Base-by-base conservation (phyloP, 1,140 invertebrate species). In the Caenorhabditis briggsae region DNA sequence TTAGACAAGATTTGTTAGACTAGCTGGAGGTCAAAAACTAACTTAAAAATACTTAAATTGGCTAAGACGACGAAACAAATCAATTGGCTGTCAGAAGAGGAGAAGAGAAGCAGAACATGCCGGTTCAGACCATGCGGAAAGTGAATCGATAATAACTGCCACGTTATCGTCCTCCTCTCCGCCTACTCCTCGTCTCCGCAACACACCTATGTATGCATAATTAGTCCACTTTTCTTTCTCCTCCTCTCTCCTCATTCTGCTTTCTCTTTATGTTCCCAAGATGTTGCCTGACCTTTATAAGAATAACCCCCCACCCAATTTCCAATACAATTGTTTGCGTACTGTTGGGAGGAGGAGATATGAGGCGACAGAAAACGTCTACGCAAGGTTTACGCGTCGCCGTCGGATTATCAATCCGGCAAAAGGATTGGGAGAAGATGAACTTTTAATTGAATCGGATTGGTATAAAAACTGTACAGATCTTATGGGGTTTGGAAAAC, bases 121-220 rank as follows among this genome's bases (percentile, higher is more conserved):
- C 65, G 12, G 33, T 14, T 16, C 41, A 74, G 12, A 25, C 70
- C n/a, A 50, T 18, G n/a, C 70, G 43, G 5, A 46, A 61, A 18
- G 56, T 58, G 6, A 78, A 78, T 78, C 70, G n/a, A 78, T 78
- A 78, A 8, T n/a, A 20, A n/a, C 9, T 70, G 64, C 64, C 64
- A 70, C 64, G 64, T 70, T 70, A 48, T 78, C 70, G 46, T 48
- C 46, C 46, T 70, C 33, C 33, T 33, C 33, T 33, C 33, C 33
- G 33, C 33, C 33, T 33, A 33, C 33, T 33, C 33, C 33, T 33
- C 33, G 33, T 50, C 46, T 50, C 46, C 70, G 70, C 70, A 78
- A 50, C 70, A 53, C 70, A 78, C 70, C 33, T 78, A 78, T 78
- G 70, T 50, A 78, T 78, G 70, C 70, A 78, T 78, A 78, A 78